These are phyloP conservation scores for Amphiprion ocellaris DNA, from an alignment of 2,113 vertebrate species.

Conservation along the genomic window DNA sequence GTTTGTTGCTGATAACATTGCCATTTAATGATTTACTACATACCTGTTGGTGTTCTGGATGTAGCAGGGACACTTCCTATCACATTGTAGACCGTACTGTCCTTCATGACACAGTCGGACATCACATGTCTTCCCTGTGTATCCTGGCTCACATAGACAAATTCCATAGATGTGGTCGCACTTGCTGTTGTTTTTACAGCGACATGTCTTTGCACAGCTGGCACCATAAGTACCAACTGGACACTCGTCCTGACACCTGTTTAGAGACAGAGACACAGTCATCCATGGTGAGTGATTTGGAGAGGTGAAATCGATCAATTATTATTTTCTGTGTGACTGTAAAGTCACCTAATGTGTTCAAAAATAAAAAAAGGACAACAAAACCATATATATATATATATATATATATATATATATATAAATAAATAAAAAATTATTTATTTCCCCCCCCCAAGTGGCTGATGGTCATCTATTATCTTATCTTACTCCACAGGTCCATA, in stretches of 20 bases:
- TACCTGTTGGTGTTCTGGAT: constrained; percentile 90
- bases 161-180: constrained; percentile 93
- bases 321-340: not conserved
- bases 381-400: no score
- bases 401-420: no score
- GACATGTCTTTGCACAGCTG: constrained; percentile 88
- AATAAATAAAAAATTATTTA: no score
- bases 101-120: constrained; percentile 89
- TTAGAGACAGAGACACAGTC: constrained; percentile 4
- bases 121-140: constrained; percentile 90
- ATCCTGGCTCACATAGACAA: constrained; percentile 93
- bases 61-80: constrained; percentile 91
- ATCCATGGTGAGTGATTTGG: not conserved
- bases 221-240: constrained; percentile 89
- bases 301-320: not conserved
- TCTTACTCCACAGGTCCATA: no score
- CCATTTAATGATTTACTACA: no score
- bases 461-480: no score
- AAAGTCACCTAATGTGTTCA: no score
- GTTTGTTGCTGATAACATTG: not conserved
- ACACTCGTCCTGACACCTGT: constrained; percentile 96
- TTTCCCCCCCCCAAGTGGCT: no score
- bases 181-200: constrained; percentile 89
- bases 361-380: no score
- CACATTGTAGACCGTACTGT: constrained; percentile 91